Evolutionary conservation across 2,888 invertebrate genomes (phyloP).

Genomic region (Drosophila ezoana): DNA sequence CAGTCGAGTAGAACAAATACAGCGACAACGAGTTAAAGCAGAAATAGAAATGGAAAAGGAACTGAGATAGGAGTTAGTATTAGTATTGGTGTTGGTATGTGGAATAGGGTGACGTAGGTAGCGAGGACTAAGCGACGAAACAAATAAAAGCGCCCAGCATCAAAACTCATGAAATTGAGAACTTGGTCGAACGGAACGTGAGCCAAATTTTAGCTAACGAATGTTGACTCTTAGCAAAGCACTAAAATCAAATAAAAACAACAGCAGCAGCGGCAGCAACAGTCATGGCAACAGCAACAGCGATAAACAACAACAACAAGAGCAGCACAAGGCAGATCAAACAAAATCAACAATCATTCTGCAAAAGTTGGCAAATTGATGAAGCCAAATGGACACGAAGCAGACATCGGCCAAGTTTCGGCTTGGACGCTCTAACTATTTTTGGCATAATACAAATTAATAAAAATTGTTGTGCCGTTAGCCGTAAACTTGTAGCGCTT

Average conservation of each 20-base stretch:
- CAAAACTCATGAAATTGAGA: slow-evolving; percentile 70
- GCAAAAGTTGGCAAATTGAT: slow-evolving; percentile 48
- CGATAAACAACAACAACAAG: slow-evolving; percentile 40
- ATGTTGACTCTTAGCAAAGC: slow-evolving; percentile 74
- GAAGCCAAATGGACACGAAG: slow-evolving; percentile 28
- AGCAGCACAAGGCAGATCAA: slow-evolving; percentile 53
- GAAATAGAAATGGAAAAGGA: slow-evolving; percentile 8
- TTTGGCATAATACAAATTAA: slow-evolving; percentile 54
- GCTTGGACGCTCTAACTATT: slow-evolving; percentile 28
- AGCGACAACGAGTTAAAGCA: slow-evolving; percentile 8
- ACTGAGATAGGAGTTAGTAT: slow-evolving; percentile 3
- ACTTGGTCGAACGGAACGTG: slow-evolving; percentile 67
- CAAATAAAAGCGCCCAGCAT: slow-evolving; percentile 49
- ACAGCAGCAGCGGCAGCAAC: slow-evolving; percentile 35
- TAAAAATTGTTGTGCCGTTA: slow-evolving; percentile 45
- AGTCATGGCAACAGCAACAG: slow-evolving; percentile 38
- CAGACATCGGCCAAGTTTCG: slow-evolving; percentile 11
- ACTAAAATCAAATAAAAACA: slow-evolving; percentile 77
- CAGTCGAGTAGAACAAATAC: slow-evolving; percentile 40
- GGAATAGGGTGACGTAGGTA: slow-evolving; percentile 10
- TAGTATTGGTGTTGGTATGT: neutral
- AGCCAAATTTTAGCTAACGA: slow-evolving; percentile 76
- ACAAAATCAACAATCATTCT: slow-evolving; percentile 52
- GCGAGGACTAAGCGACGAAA: slow-evolving; percentile 45
- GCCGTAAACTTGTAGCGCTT: slow-evolving; percentile 53